These are phyloP conservation scores for Chaetura pelagica DNA, from an alignment of 2,113 vertebrate genomes.

Conservation along the genomic window DNA sequence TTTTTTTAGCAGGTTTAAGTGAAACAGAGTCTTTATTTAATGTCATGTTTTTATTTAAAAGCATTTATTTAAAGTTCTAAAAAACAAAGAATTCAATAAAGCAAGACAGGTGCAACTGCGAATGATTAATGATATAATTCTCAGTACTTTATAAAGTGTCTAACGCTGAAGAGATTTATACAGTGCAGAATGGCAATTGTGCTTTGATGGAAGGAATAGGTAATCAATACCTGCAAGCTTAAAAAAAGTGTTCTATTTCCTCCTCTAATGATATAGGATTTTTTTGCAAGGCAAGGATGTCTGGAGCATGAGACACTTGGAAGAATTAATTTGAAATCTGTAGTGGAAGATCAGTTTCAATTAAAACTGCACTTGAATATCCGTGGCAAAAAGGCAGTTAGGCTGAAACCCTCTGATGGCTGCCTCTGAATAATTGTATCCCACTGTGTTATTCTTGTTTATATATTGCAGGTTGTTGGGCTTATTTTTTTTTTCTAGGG, in stretches of 20 bases:
- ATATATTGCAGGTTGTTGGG: slow-evolving; percentile 39
- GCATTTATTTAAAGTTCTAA: slow-evolving; percentile 76
- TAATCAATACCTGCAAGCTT: slow-evolving; percentile 79
- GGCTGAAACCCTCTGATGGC: slow-evolving; percentile 52
- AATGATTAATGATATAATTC: slow-evolving; percentile 79
- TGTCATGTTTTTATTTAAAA: slow-evolving; percentile 73
- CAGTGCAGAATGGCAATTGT: slow-evolving; percentile 69
- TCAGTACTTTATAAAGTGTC: slow-evolving; percentile 76
- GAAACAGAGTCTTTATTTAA: slow-evolving; percentile 64
- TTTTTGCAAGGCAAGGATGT: slow-evolving; percentile 78
- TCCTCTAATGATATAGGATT: slow-evolving; percentile 80
- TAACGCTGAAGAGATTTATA: slow-evolving; percentile 71
- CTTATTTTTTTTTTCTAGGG: background rate
- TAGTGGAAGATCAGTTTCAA: slow-evolving; percentile 90
- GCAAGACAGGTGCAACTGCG: slow-evolving; percentile 65
- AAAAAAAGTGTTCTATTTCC: slow-evolving; percentile 80
- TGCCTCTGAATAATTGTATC: slow-evolving; percentile 49
- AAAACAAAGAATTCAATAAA: slow-evolving; percentile 74
- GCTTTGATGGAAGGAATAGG: slow-evolving; percentile 74
- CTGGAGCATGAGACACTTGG: slow-evolving; percentile 82
- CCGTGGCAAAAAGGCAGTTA: slow-evolving; percentile 55
- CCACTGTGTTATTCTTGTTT: slow-evolving; percentile 1
- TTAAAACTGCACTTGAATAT: slow-evolving; percentile 83
- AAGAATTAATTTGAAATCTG: slow-evolving; percentile 90
- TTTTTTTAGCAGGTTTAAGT: slow-evolving; percentile 23